phyloP scores from a whole-genome alignment of 2,797 vertebrate species.

The Erpetoichthys calabaricus region DNA sequence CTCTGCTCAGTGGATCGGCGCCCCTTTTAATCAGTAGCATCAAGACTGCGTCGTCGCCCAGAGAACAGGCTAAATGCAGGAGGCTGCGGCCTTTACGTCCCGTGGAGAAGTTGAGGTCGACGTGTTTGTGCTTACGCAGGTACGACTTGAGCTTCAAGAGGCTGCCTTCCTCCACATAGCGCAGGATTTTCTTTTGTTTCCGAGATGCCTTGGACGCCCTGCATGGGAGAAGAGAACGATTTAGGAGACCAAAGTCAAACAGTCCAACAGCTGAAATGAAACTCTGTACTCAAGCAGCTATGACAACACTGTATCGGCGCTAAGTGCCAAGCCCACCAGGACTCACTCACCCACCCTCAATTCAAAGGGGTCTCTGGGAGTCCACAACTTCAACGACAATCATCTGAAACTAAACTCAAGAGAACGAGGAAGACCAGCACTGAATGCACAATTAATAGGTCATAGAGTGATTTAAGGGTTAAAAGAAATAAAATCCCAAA shows the following conservation, averaged over 20 bases:
- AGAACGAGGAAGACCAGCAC: no score
- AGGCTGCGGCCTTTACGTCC: constrained; percentile 47
- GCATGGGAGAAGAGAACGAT: background rate
- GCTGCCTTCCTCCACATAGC: constrained; percentile 55
- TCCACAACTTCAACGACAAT: no score
- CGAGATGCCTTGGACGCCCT: constrained; percentile 31
- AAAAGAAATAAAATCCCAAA: no score
- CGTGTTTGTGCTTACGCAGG: constrained; percentile 48
- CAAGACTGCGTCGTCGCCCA: constrained; percentile 47
- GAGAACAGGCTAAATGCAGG: constrained; percentile 55
- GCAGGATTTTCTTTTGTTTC: constrained; percentile 44
- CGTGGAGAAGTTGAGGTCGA: constrained; percentile 42
- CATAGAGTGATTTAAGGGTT: no score
- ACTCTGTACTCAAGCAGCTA: no score
- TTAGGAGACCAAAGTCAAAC: background rate
- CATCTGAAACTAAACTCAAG: no score
- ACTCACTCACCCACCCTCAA: no score
- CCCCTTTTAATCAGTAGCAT: constrained; percentile 58
- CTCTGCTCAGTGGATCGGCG: constrained; percentile 40
- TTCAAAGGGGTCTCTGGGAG: no score
- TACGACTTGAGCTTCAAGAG: constrained; percentile 59
- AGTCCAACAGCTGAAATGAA: background rate
- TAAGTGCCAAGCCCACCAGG: no score
- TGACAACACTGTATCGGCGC: no score
- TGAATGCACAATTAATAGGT: no score